These are phyloP conservation scores for Pipa parva DNA, from an alignment of 2,113 vertebrate genomes.

Conservation along the genomic window DNA sequence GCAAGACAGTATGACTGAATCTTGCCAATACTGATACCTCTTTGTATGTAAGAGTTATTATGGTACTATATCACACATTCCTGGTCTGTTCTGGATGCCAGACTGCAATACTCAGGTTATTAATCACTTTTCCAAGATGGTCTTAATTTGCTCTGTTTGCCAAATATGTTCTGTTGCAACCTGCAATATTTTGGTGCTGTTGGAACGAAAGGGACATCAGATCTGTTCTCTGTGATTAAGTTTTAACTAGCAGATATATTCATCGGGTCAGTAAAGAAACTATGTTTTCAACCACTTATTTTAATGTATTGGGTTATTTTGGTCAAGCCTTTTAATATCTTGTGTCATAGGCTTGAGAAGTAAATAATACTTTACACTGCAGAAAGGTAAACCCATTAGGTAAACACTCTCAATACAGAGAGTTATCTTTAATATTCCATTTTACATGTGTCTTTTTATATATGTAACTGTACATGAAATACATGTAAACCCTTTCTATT, in stretches of 20 bases:
- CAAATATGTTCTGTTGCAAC: too few species aligned
- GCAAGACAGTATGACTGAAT: conserved; percentile 1
- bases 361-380: background rate
- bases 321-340: background rate
- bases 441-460: background rate
- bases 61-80: background rate
- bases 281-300: background rate
- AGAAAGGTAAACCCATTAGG: background rate
- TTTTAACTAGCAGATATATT: background rate
- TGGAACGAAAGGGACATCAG: too few species aligned
- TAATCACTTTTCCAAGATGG: too few species aligned
- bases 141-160: too few species aligned
- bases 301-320: background rate
- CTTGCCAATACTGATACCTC: background rate
- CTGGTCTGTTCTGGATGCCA: background rate
- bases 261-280: background rate
- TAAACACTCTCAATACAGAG: background rate
- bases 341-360: background rate
- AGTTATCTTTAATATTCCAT: background rate
- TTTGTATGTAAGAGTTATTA: background rate
- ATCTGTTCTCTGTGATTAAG: background rate
- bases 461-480: conserved; percentile 19
- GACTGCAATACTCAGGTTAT: background rate
- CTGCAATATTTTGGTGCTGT: too few species aligned
- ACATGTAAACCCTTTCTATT: conserved; percentile 27